Conservation (phyloP, 2,113 vertebrate genomes). For the Noturus placidus region DNA sequence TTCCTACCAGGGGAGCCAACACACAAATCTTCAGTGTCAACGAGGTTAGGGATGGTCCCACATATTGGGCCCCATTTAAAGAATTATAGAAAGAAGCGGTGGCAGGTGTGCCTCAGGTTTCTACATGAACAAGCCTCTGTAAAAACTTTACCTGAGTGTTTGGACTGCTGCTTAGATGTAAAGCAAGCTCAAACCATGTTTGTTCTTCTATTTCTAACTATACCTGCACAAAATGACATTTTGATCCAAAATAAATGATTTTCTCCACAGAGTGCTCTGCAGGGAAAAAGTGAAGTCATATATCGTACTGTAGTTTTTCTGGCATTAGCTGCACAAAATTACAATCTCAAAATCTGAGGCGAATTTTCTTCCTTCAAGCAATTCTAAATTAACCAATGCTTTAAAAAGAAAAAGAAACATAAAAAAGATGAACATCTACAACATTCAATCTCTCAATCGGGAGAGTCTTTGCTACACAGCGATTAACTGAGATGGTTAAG, state of each 20-base stretch:
- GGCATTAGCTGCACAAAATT: slow-evolving; percentile 50
- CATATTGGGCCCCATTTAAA: slow-evolving; percentile 48
- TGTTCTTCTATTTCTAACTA: slow-evolving; percentile 56
- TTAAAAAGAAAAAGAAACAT: slow-evolving; percentile 41
- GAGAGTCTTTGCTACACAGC: slow-evolving; percentile 20
- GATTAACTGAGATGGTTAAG: slow-evolving; percentile 9
- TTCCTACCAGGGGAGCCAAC: slow-evolving; percentile 39
- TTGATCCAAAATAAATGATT: slow-evolving; percentile 64
- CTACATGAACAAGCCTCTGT: slow-evolving; percentile 41
- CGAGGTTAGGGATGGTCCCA: slow-evolving; percentile 49
- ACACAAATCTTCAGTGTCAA: slow-evolving; percentile 46
- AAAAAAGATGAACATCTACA: slow-evolving; percentile 42
- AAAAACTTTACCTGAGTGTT: slow-evolving; percentile 53
- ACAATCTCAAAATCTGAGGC: slow-evolving; percentile 56
- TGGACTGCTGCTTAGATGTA: slow-evolving; percentile 37
- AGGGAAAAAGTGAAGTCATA: slow-evolving; percentile 56
- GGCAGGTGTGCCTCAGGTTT: slow-evolving; percentile 55
- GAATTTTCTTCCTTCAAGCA: slow-evolving; percentile 51
- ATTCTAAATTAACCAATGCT: slow-evolving; percentile 55
- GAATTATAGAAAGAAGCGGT: background rate
- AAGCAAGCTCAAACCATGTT: slow-evolving; percentile 59
- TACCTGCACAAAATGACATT: slow-evolving; percentile 59
- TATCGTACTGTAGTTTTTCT: slow-evolving; percentile 58
- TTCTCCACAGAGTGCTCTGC: slow-evolving; percentile 54
- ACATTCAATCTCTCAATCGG: slow-evolving; percentile 44